Evolutionary conservation across 2,888 invertebrate genomes (phyloP), one percentile per base, ranked within the genome.

Genomic region (Drosophila kuntzei): DNA sequence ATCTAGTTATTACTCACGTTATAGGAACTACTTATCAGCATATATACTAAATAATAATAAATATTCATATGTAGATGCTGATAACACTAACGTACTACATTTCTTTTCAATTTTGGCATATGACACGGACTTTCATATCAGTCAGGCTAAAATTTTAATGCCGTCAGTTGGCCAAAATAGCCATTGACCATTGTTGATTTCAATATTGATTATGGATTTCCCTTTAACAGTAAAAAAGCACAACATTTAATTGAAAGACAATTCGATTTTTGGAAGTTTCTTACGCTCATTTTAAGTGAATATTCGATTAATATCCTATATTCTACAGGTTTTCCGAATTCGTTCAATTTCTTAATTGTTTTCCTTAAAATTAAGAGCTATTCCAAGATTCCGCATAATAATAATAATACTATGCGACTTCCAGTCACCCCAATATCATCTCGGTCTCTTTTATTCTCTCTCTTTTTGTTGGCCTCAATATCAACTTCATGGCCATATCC

Each of bases 1-100:
- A 84, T 80, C 78, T 85, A 68, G 73, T 72, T 75, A 72, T 85
- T 87, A 78, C 79, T 85, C 82, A 87, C 73, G 44, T 54, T 20
- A 44, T 39, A 22, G 6, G 25, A 16, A 16, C 39, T 22, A 51
- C 49, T 41, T 65, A 61, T 66, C 61, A 54, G 55, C 29, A 16
- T 18, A 37, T 53, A 34, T 34, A 37, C 14, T 44, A 25, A 34
- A 44, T 44, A 55, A 55, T 43, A 55, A 55, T 44, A 44, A 55
- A 55, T 55, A 55, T 55, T 34, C 32, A 22, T 39, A 47, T 29
- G 20, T 16, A 32, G 63, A 71, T 71, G 64, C 71, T 78, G 79
- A 77, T 77, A 67, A 68, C 50, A 14, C 34, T 64, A 59, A 57
- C 34, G 36, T 39, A 11, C 6, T 20, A 12, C 16, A 5, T 25